phyloP scores from a whole-genome alignment of 2,888 invertebrate species.

The Stomorhina lunata region DNA sequence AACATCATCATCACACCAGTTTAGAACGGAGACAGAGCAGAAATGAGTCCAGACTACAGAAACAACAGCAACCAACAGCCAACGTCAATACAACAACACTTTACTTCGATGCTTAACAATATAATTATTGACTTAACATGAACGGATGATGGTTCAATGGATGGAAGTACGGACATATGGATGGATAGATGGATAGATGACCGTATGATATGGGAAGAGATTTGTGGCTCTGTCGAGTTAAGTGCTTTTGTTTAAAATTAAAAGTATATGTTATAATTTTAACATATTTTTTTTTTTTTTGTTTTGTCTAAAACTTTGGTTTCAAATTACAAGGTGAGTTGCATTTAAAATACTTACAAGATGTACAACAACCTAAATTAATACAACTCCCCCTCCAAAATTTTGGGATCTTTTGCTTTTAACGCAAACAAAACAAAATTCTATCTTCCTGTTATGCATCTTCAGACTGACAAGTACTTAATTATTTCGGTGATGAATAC shows the following conservation, averaged over 20 bases:
- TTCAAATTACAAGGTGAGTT: constrained; percentile 79
- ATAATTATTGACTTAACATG: constrained; percentile 62
- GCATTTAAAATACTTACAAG: constrained; percentile 51
- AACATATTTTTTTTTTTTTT: too few species aligned
- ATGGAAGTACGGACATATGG: constrained; percentile 62
- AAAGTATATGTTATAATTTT: constrained; percentile 35
- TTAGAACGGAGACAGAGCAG: constrained; percentile 57
- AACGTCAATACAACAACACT: constrained; percentile 36
- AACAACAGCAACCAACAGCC: not conserved
- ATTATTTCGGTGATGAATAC: constrained; percentile 62
- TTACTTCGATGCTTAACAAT: constrained; percentile 66
- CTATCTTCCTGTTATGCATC: constrained; percentile 54
- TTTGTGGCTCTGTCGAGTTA: constrained; percentile 69
- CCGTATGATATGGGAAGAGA: constrained; percentile 5
- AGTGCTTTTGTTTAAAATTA: constrained; percentile 73
- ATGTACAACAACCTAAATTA: not conserved
- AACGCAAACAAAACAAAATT: not conserved
- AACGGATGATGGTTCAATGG: not conserved
- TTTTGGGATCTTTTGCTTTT: not conserved
- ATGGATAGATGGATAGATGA: constrained; percentile 8
- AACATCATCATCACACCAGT: constrained; percentile 43
- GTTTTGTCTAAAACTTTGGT: constrained; percentile 72
- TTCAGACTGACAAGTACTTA: constrained; percentile 63
- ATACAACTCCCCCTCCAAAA: not conserved
- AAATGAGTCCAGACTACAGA: constrained; percentile 59